Evolutionary conservation across 2,113 vertebrate species (phyloP), one percentile per base, ranked within the genome.

Genomic region (Alexandromys fortis): DNA sequence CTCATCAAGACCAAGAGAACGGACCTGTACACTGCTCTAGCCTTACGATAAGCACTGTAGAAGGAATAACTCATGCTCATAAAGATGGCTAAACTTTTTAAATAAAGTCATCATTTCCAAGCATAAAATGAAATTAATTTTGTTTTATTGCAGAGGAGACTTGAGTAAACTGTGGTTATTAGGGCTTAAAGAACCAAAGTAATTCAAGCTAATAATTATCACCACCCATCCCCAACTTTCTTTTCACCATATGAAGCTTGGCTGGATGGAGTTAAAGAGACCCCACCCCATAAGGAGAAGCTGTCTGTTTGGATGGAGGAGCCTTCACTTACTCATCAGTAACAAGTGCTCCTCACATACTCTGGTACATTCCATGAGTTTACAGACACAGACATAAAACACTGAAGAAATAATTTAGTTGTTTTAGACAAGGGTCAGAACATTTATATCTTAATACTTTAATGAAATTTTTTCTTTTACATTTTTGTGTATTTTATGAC

Each of bases 121-220:
- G 90, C 81, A 91, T 72, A 96, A 96, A 97, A 95, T 97, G 88
- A 96, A 97, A 94, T 97, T 97, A 97, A 97, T 96, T 97, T 97
- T 95, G 86, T 63, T 94, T 94, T 97, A 94, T 97, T 97, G 95
- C 67, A 94, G 87, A 65, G 33, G 35, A 96, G 96, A 97, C 92
- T 96, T 95, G 92, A 97, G 94, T 93, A 98, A 97, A 97, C 93
- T 96, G 67, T 96, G 61, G 92, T 95, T 97, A 97, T 97, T 95
- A 97, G 70, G 75, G 67, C 76, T 94, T 96, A 96, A 96, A 90
- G 73, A 63, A 96, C 77, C 91, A 89, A 72, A 94, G 94, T 96
- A 96, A 97, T 96, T 97, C 93, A 96, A 94, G 75, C 93, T 91
- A 94, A 79, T 96, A 96, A 94, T 97, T 96, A 94, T 92, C 17